Evolutionary conservation across 2,113 vertebrate species (phyloP).

Genomic region (Malaclemys terrapin): DNA sequence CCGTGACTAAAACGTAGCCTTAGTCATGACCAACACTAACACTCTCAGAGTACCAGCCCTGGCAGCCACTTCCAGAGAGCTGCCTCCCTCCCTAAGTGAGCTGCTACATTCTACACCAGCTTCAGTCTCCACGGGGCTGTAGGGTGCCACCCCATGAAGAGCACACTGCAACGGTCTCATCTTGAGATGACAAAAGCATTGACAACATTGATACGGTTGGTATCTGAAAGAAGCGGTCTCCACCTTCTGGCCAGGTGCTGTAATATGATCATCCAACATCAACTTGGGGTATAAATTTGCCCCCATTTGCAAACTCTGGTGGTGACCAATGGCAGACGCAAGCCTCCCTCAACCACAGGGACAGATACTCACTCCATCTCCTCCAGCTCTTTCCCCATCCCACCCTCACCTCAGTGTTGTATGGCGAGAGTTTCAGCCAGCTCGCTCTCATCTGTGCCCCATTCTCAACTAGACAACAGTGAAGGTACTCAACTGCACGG

Average conservation of each 20-base stretch:
- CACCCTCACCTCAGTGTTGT: not conserved
- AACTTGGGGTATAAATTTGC: rapidly evolving
- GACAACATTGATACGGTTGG: not conserved
- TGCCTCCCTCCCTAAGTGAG: rapidly evolving
- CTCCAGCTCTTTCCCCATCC: not conserved
- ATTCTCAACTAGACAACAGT: not conserved
- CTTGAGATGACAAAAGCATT: not conserved
- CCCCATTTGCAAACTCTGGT: rapidly evolving
- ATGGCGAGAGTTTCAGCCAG: too few species aligned
- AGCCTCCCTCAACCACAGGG: too few species aligned
- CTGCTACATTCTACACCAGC: not conserved
- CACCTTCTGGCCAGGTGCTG: not conserved
- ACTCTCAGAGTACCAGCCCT: rapidly evolving
- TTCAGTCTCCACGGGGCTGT: not conserved
- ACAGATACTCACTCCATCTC: not conserved
- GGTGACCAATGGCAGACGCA: too few species aligned
- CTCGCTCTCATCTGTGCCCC: not conserved
- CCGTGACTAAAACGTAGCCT: too few species aligned
- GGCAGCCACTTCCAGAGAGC: not conserved
- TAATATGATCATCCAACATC: not conserved
- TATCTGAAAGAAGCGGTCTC: not conserved
- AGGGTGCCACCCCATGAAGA: not conserved
- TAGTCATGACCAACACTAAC: too few species aligned
- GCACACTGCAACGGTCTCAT: not conserved
- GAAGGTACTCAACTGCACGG: not conserved